Percentiles rank a stretch among this genome's conserved stretches.
These are phyloP conservation scores for Austrolebias charrua DNA, from an alignment of 2,797 vertebrate species.

Conservation along the genomic window DNA sequence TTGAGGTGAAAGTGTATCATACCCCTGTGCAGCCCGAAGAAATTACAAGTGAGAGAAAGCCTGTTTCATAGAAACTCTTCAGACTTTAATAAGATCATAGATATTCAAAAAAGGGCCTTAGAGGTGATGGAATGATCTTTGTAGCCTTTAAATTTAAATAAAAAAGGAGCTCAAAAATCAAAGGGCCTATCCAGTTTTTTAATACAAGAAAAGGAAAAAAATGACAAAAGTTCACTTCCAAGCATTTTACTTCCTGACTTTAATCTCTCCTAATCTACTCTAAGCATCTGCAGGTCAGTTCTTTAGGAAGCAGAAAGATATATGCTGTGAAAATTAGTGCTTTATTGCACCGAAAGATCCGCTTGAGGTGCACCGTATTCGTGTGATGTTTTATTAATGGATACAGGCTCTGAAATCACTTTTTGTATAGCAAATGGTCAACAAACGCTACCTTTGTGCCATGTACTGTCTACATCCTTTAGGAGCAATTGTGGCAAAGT, in stretches of 20 bases:
- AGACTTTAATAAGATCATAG: conserved; percentile 6
- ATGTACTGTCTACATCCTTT: background rate
- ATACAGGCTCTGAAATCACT: background rate
- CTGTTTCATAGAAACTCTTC: background rate
- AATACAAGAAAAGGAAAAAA: conserved; percentile 8
- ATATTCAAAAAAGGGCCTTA: background rate
- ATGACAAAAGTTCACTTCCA: conserved; percentile 12
- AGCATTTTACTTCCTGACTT: background rate
- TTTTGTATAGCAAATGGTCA: background rate
- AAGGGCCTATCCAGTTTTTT: conserved; percentile 2
- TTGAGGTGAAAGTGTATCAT: too few species aligned
- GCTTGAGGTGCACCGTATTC: conserved; percentile 1
- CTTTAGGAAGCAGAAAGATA: background rate
- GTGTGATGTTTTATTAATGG: background rate
- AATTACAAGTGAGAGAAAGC: background rate
- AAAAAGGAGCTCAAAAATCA: conserved; percentile 6
- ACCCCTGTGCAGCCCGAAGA: background rate
- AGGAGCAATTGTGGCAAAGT: too few species aligned
- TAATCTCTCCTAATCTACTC: conserved; percentile 17
- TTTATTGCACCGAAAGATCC: conserved; percentile 7
- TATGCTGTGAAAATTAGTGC: conserved; percentile 16
- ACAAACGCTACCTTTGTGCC: background rate
- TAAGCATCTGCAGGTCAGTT: conserved; percentile 1
- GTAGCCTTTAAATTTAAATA: conserved; percentile 3
- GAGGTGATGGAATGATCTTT: conserved; percentile 3